Percentiles rank a stretch among this genome's conserved stretches.
phyloP scores from a whole-genome alignment of 2,113 vertebrate genomes.

The human (Homo sapiens) region DNA sequence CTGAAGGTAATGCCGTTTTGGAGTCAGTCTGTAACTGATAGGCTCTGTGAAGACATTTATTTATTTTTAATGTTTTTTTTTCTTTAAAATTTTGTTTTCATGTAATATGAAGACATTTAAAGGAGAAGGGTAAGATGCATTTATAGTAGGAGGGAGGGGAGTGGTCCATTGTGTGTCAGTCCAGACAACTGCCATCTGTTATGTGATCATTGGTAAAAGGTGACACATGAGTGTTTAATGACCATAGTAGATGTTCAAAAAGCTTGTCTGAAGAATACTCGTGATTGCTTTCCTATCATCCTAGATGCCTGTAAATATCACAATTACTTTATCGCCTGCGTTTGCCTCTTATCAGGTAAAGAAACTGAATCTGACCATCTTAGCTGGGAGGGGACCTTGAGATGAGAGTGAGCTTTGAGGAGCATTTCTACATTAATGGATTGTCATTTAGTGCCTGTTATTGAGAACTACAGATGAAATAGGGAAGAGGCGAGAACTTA shows the following conservation, averaged over 20 bases:
- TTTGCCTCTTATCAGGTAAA: background rate
- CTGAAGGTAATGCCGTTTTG: background rate
- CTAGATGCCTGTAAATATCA: background rate
- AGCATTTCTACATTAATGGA: slow-evolving; percentile 15
- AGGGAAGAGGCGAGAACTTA: background rate
- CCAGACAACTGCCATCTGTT: background rate
- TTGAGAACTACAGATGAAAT: background rate
- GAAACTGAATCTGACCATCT: background rate
- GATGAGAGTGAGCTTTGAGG: background rate
- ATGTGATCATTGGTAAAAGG: background rate
- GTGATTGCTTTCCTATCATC: background rate
- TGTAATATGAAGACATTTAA: background rate
- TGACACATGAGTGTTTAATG: background rate
- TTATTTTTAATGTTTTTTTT: too few species aligned
- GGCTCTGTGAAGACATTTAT: background rate
- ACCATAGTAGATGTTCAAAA: background rate
- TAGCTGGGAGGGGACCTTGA: background rate
- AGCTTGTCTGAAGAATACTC: background rate
- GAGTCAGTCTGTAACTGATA: background rate
- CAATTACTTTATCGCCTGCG: background rate
- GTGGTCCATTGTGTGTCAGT: background rate
- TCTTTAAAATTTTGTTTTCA: too few species aligned
- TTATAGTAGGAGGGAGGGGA: background rate
- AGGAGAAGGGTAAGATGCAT: background rate
- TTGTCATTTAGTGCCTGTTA: background rate